Base-by-base conservation (phyloP, 1,140 invertebrate species). In the Epicauta chinensis region DNA sequence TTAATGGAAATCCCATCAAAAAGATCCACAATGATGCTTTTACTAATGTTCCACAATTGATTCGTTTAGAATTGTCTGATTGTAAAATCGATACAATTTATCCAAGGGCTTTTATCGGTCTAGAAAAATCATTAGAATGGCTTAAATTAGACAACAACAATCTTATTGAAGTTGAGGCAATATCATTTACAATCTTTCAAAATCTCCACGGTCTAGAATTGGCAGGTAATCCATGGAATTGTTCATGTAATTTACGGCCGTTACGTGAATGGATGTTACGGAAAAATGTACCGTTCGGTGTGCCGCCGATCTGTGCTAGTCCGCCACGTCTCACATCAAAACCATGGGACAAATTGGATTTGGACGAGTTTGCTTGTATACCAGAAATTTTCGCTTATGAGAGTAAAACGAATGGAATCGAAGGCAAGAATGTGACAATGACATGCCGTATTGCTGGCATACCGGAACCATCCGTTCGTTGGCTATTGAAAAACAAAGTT, bases 171-270 rank as follows among this genome's bases (percentile, higher is more conserved):
- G 72, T 91, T 2, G 71, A 77, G 41, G 76, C 84, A 1, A 71
- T 75, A 23, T 80, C 82, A 10, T 72, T 91, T 14, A 81, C 79
- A 4, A 77, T 78, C 2, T 68, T 92, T 7, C 69, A 79, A 36
- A 81, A 78, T 51, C 70, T 91, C 16, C 84, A 88, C 57, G 86
- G 82, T 7, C 67, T 91, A 37, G 84, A 88, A 59, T 66, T 91
- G 16, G 78, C 84, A 11, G 77, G 77, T 29, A 91, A 91, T 69
- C 84, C 83, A 0, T 91, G 87, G 88, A 83, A 89, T 65, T 91
- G 88, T 67, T 82, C 85, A 29, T 91, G 89, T 68, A 72, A 75
- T 12, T 66, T 91, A n/a, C 73, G 86, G 53, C 82, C 85, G 0
- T 64, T 89, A 23, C 67, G 84, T 11, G 77, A 83, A 52, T 92